Base-by-base conservation (phyloP, 2,797 vertebrate genomes). In the Rhynchotus rufescens region DNA sequence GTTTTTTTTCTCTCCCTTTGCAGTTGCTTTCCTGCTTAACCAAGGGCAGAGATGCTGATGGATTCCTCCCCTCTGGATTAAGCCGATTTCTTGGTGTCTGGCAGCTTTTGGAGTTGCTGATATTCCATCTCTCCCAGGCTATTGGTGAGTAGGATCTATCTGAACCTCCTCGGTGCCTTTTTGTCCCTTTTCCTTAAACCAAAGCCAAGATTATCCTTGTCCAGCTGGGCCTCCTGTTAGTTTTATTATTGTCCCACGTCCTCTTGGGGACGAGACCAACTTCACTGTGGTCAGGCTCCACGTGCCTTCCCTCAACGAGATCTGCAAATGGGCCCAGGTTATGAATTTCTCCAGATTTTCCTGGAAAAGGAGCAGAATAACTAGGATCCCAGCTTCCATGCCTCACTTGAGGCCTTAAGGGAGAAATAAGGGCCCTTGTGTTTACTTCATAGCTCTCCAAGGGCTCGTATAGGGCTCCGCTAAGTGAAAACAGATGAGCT, bases 401-500 rank as follows among this genome's bases (percentile, higher is more conserved):
- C 68, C 64, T 81, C 78, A 42, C 6, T 54, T 57, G 83, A 19
- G 17, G 28, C 26, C 28, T 74, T 40, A 45, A 60, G 49, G 42
- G 78, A 86, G 86, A 86, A 82, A 77, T 23, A 45, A 86, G 38
- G 79, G 49, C 28, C 61, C 68, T 75, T 44, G 57, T 68, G 80
- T 51, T 89, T 34, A 30, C 54, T 84, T 68, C 59, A 22, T 72
- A 72, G 83, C 68, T 69, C 81, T 60, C 65, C 23, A n/a, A 74
- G 51, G 83, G 59, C 66, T 68, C 25, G 44, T 59, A 36, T 65
- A 61, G 61, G 1, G 8, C n/a, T 45, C 0, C 47, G 3, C 6
- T 71, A 76, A 93, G 45, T 79, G 82, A 81, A 93, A 93, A 13
- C 83, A 94, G 89, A 83, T 65, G 45, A 56, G 49, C 38, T 12